A percentile compares a stretch with the other conserved stretches of the same genome.
Evolutionary conservation across 2,888 invertebrate genomes (phyloP).

Genomic region (Odontomyia ornata): DNA sequence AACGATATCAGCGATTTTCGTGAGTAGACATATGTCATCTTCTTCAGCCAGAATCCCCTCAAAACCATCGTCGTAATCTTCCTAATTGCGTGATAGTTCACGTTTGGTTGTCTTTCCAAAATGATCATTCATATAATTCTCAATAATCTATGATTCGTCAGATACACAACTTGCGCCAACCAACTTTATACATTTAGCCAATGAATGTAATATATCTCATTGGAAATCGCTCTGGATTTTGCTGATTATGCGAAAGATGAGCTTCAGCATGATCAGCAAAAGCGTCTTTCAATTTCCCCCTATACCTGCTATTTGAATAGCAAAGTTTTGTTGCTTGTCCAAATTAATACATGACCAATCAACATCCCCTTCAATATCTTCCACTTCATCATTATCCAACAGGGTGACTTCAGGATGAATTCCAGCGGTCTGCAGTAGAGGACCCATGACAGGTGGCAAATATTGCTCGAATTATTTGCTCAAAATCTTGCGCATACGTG

Average conservation of each 20-base stretch:
- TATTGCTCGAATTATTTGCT: slow-evolving; percentile 87
- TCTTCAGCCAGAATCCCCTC: slow-evolving; percentile 94
- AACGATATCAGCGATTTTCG: slow-evolving; percentile 92
- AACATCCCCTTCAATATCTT: slow-evolving; percentile 80
- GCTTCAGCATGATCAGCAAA: slow-evolving; percentile 72
- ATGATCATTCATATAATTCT: slow-evolving; percentile 80
- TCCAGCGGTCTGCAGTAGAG: slow-evolving; percentile 85
- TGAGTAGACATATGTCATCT: slow-evolving; percentile 90
- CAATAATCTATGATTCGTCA: slow-evolving; percentile 74
- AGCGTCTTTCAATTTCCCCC: slow-evolving; percentile 92
- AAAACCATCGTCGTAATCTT: slow-evolving; percentile 98
- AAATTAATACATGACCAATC: slow-evolving; percentile 92
- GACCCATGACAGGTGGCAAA: slow-evolving; percentile 89
- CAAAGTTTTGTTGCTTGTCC: slow-evolving; percentile 92
- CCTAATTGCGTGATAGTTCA: slow-evolving; percentile 89
- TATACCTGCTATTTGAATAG: slow-evolving; percentile 85
- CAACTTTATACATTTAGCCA: slow-evolving; percentile 88
- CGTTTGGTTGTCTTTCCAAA: slow-evolving; percentile 88
- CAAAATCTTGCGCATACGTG: slow-evolving; percentile 96
- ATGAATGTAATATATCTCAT: slow-evolving; percentile 77
- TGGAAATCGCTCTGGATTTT: slow-evolving; percentile 88
- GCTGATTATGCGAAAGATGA: slow-evolving; percentile 79
- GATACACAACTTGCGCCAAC: slow-evolving; percentile 80
- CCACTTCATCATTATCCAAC: slow-evolving; percentile 82
- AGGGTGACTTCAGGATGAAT: slow-evolving; percentile 90